phyloP scores from a whole-genome alignment of 2,113 vertebrate genomes.

The Antigone vipio region DNA sequence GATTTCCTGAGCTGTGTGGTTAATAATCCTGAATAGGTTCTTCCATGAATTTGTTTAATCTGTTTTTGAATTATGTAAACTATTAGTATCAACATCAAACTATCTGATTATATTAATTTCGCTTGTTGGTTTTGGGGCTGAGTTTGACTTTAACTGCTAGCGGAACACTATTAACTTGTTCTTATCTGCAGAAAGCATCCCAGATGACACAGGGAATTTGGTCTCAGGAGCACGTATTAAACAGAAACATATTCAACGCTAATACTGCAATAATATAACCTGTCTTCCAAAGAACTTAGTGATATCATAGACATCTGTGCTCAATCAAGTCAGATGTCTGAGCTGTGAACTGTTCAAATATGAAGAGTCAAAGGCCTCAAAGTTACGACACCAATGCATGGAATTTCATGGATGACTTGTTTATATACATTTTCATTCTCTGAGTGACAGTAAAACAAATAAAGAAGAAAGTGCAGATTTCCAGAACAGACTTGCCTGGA shows the following conservation, averaged over 20 bases:
- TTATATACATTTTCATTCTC: constrained; percentile 22
- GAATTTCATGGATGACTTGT: constrained; percentile 45
- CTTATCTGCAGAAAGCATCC: constrained; percentile 1
- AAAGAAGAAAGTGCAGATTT: constrained; percentile 27
- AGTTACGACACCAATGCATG: constrained; percentile 37
- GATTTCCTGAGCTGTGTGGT: background rate
- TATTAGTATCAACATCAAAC: background rate
- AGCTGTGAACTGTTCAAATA: constrained; percentile 6
- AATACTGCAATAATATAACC: constrained; percentile 1
- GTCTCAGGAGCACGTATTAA: constrained; percentile 7
- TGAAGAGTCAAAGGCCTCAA: constrained; percentile 1
- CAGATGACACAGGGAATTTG: background rate
- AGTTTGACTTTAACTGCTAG: background rate
- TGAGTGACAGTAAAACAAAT: constrained; percentile 52
- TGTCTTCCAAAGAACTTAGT: background rate
- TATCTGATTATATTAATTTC: background rate
- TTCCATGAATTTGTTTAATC: background rate
- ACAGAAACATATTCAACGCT: background rate
- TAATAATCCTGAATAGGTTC: background rate
- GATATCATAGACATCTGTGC: constrained; percentile 56
- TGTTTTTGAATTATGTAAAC: background rate
- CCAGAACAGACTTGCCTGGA: constrained; percentile 21
- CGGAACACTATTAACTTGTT: background rate
- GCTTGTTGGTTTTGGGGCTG: background rate
- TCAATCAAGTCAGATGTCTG: constrained; percentile 10